A percentile compares a stretch with the other conserved stretches of the same genome.
These are phyloP conservation scores for Cairina moschata DNA, from an alignment of 2,113 vertebrate genomes.

Conservation along the genomic window DNA sequence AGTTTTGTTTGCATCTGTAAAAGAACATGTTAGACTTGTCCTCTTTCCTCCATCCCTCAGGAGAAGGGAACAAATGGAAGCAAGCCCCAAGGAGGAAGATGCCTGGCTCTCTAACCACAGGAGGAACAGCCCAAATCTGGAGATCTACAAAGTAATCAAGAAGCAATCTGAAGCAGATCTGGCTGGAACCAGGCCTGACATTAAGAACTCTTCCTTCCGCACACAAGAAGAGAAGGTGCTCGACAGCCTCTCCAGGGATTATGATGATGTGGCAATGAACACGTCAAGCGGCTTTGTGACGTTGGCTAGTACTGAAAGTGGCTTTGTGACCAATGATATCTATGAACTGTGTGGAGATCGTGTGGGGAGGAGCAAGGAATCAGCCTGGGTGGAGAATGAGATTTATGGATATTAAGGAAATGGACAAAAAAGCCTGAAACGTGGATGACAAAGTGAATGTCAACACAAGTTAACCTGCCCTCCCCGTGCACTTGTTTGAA, in stretches of 20 bases:
- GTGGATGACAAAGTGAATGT: not conserved
- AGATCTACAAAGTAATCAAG: conserved; percentile 88
- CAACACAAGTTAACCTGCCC: not conserved
- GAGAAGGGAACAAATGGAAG: conserved; percentile 73
- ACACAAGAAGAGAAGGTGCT: conserved; percentile 65
- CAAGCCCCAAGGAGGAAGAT: conserved; percentile 70
- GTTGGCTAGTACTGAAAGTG: conserved; percentile 82
- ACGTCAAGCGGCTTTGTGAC: conserved; percentile 82
- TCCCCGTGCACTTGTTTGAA: not conserved
- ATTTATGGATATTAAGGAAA: conserved; percentile 87
- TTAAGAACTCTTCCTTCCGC: conserved; percentile 91
- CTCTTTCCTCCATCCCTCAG: conserved; percentile 60
- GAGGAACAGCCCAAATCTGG: conserved; percentile 78
- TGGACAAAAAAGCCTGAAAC: not conserved
- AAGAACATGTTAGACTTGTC: not conserved
- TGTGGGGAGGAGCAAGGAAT: conserved; percentile 71
- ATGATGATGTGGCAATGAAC: conserved; percentile 74
- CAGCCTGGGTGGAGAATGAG: conserved; percentile 95
- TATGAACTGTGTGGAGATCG: conserved; percentile 84
- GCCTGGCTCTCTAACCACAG: conserved; percentile 72
- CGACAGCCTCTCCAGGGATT: conserved; percentile 71
- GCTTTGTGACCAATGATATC: conserved; percentile 94
- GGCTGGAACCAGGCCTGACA: conserved; percentile 82
- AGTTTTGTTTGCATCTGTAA: not conserved
- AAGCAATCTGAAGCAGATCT: conserved; percentile 90